Percentiles rank a stretch among this genome's conserved stretches.
Evolutionary conservation across 2,797 vertebrate species (phyloP).

Genomic region (Megaceryle alcyon): DNA sequence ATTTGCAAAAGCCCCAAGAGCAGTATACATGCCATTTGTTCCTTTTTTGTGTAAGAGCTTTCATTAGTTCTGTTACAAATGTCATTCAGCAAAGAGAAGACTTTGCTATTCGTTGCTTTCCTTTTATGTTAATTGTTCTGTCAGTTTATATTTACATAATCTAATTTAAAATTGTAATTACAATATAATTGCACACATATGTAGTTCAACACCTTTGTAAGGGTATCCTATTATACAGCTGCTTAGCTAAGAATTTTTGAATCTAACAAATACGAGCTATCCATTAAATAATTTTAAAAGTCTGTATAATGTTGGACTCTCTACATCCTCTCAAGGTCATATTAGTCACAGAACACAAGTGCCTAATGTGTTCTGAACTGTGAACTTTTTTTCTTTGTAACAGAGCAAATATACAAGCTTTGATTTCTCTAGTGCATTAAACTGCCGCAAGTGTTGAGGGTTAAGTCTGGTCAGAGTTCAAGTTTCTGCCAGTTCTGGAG

Average conservation of each 20-base stretch:
- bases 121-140: slow-evolving; percentile 16
- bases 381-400: not conserved
- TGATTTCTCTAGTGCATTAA: slow-evolving; percentile 67
- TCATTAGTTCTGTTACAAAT: not conserved
- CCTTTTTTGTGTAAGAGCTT: not conserved
- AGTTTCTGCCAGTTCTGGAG: slow-evolving; percentile 43
- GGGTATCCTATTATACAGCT: not conserved
- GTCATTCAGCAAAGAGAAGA: not conserved
- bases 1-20: not conserved
- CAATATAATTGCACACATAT: slow-evolving; percentile 25
- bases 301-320: not conserved
- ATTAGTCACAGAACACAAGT: not conserved
- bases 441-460: slow-evolving; percentile 9
- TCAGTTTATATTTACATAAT: slow-evolving; percentile 13
- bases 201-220: slow-evolving; percentile 24
- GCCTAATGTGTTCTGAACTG: not conserved
- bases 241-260: not conserved
- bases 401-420: slow-evolving; percentile 58
- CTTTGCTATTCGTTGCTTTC: not conserved
- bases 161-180: not conserved
- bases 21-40: not conserved
- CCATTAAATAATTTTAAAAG: slow-evolving; percentile 34
- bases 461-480: slow-evolving; percentile 42
- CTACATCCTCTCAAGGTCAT: not conserved
- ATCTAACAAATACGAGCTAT: not conserved